Evolutionary conservation across 1,140 invertebrate species (phyloP), one percentile per base, ranked within the genome.

Genomic region (Chrysopa pallens): DNA sequence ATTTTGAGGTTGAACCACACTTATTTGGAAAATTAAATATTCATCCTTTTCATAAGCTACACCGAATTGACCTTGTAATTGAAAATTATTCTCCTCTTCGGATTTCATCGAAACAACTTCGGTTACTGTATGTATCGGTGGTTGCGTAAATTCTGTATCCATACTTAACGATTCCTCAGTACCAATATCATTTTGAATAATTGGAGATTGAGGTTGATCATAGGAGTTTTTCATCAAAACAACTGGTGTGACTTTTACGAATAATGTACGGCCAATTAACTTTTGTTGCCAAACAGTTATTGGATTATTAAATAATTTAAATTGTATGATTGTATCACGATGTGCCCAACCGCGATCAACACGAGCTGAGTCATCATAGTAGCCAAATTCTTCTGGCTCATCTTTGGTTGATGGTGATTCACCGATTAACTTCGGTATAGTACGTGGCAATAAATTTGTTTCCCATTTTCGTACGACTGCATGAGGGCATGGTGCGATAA

Each of bases 271-370:
- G 49, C 74, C 73, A 50, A 78, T 68, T 56, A 87, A 77, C 49
- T 75, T 78, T 52, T 78, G 74, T 53, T 87, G 88, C 44, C 53
- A 58, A 39, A 92, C 70, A 44, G 77, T 76, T 44, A 94, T 76
- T 2, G 90, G 83, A 54, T 81, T 81, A 51, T 82, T 79, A 52
- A 78, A 79, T 52, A 93, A 68, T 59, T 90, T 87, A 38, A 95
- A 74, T 59, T 94, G 88, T 38, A 94, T 70, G 39, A 88, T 68
- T 28, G 79, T 81, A 59, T 93, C 86, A 44, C 76, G 72, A 17
- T 80, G 90, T 1, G 95, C 62, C 90, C 90, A 95, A 1, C 90
- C 90, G 40, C 73, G 72, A 52, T 84, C 79, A 8, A 88, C 64
- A 48, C 72, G 74, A 27, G 66, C 63, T 33, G 64, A 62, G 13